These are phyloP conservation scores for Chroicocephalus ridibundus DNA, from an alignment of 2,113 vertebrate species.

Conservation along the genomic window DNA sequence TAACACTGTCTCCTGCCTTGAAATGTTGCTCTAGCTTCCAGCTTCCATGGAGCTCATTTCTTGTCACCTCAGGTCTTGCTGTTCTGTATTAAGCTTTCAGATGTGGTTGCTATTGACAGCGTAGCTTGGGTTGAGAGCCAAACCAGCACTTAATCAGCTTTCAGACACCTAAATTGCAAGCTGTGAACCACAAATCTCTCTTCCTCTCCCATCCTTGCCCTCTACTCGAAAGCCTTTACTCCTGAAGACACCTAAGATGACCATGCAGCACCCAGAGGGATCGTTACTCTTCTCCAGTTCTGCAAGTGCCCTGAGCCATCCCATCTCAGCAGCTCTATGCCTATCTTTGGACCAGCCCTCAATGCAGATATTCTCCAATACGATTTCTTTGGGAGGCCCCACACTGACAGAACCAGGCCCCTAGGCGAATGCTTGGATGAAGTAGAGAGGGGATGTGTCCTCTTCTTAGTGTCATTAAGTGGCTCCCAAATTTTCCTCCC, in stretches of 20 bases:
- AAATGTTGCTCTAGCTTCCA: not conserved
- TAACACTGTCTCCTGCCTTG: not conserved
- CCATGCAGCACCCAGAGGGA: not conserved
- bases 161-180: not conserved
- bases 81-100: not conserved
- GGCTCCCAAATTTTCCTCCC: not conserved
- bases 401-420: not conserved
- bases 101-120: not conserved
- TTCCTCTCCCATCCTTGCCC: not conserved
- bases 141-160: slow-evolving; percentile 22
- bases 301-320: not conserved
- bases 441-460: not conserved
- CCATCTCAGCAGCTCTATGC: not conserved
- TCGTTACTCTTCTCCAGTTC: not conserved
- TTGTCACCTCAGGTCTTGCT: not conserved
- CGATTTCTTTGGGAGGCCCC: not conserved
- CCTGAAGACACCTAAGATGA: not conserved
- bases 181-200: not conserved
- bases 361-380: not conserved
- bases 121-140: not conserved
- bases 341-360: not conserved
- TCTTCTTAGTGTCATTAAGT: not conserved
- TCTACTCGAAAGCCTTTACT: not conserved
- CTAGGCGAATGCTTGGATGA: not conserved
- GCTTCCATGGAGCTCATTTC: not conserved